These are phyloP conservation scores for Drosophila villosipedis DNA, from an alignment of 2,888 invertebrate genomes.

Conservation along the genomic window DNA sequence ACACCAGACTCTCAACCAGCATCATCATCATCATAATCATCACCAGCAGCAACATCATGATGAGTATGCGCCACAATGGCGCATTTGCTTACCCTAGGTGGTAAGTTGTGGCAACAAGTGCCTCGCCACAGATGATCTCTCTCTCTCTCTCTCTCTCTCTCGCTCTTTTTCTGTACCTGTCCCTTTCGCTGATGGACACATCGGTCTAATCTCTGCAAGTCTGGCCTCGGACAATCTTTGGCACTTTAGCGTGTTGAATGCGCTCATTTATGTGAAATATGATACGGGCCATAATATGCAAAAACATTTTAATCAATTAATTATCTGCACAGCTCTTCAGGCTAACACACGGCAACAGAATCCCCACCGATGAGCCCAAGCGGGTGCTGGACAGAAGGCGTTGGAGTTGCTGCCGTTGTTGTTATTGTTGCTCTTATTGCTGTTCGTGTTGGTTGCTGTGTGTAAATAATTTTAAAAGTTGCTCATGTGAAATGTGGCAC, in stretches of 20 bases:
- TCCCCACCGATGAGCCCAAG: conserved; percentile 17
- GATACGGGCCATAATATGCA: conserved; percentile 81
- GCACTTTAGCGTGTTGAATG: conserved; percentile 82
- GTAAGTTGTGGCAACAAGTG: conserved; percentile 82
- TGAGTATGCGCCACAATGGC: conserved; percentile 38
- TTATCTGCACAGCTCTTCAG: conserved; percentile 70
- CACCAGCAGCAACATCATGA: conserved; percentile 48
- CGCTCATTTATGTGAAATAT: conserved; percentile 83
- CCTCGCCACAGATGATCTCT: conserved; percentile 42
- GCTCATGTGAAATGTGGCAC: conserved; percentile 80
- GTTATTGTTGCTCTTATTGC: conserved; percentile 21
- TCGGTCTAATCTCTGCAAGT: conserved; percentile 54
- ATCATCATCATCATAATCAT: conserved; percentile 40
- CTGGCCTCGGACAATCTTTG: conserved; percentile 66
- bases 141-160: conserved; percentile 16
- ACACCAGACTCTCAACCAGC: conserved; percentile 39
- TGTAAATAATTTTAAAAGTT: conserved; percentile 78
- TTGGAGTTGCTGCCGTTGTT: conserved; percentile 18
- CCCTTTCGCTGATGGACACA: conserved; percentile 32
- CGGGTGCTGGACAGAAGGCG: conserved; percentile 34
- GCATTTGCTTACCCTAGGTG: conserved; percentile 72
- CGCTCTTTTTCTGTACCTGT: neutral
- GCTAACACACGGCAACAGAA: conserved; percentile 35
- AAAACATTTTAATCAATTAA: conserved; percentile 84
- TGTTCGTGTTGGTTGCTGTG: conserved; percentile 47